Percentiles rank a stretch among this genome's conserved stretches.
These are phyloP conservation scores for Oreochromis grahami DNA, from an alignment of 2,797 vertebrate genomes.

Conservation along the genomic window DNA sequence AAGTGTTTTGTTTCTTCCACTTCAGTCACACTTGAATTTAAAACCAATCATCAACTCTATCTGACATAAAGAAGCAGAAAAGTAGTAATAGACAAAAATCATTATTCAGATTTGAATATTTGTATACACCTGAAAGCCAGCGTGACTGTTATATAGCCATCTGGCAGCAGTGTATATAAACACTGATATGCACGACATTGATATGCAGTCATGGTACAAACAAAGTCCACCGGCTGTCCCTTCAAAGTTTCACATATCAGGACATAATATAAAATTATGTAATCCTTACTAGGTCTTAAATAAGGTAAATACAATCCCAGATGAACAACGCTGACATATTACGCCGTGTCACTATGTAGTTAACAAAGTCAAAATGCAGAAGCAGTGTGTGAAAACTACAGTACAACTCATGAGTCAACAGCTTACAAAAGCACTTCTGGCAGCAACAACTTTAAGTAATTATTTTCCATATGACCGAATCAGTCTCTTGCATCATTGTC, in stretches of 20 bases:
- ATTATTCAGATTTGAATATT: not conserved
- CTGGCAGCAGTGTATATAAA: not conserved
- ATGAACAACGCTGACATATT: not conserved
- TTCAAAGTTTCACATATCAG: not conserved
- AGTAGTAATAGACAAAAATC: not conserved
- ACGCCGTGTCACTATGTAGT: not conserved
- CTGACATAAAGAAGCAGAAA: not conserved
- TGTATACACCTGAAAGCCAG: not conserved
- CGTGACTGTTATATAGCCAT: not conserved
- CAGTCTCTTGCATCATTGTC: accelerated
- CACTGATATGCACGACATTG: not conserved
- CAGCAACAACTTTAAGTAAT: not conserved
- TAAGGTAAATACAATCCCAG: not conserved
- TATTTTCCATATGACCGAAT: not conserved
- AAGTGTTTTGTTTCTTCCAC: not conserved
- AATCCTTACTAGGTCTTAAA: not conserved
- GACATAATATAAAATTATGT: not conserved
- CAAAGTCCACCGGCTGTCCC: not conserved
- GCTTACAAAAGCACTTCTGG: not conserved
- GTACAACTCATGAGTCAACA: not conserved
- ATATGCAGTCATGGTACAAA: not conserved
- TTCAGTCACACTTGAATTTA: not conserved
- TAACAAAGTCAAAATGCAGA: not conserved
- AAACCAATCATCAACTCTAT: not conserved
- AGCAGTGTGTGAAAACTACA: not conserved